These are phyloP conservation scores for crab-eating macaque (Macaca fascicularis) DNA, from an alignment of 2,113 vertebrate species.

Conservation along the genomic window T2T-MFA8v1.1 NC_088376.1:146150501-146151000, in stretches of 20 bases:
- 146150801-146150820: background rate
- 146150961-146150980: background rate
- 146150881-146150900: background rate
- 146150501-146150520: background rate
- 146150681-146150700: background rate
- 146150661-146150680: background rate
- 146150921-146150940: background rate
- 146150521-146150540: background rate
- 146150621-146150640: background rate
- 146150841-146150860: background rate
- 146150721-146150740: background rate
- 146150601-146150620: background rate
- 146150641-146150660: background rate
- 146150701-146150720: background rate
- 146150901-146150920: background rate
- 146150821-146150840: background rate
- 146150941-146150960: background rate
- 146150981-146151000: background rate
- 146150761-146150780: background rate
- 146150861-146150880: background rate
- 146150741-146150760: background rate
- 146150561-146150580: background rate
- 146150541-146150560: background rate
- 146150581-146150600: background rate
- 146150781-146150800: background rate